Base-by-base conservation (phyloP, 1,140 invertebrate genomes). In the Pogonomyrmex barbatus region DNA sequence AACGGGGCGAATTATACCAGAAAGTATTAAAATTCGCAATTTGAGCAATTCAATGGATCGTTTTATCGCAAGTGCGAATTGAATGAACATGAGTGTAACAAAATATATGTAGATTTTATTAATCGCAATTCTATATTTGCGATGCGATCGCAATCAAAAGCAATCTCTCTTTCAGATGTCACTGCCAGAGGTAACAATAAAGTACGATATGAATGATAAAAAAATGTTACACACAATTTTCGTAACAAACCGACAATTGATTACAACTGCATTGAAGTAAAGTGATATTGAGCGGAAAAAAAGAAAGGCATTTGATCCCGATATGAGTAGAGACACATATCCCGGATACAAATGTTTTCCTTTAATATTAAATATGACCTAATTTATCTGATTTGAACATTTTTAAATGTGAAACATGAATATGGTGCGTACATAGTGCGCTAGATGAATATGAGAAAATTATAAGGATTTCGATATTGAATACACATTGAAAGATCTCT, bases 151-250 rank as follows among this genome's bases (percentile, higher is more conserved):
- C 33, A 54, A 81, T 47, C 30, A 71, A 71, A 10, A n/a, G 65
- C 39, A 56, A 56, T 56, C 78, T 71, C 75, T 6, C 4, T 58
- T 71, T 58, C 50, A 50, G 14, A 81, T 14, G 78, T 81, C 78
- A 81, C 50, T 54, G 65, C 50, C 78, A 81, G 78, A 81, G 47
- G 67, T 81, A 81, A 81, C 78, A 70, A 81, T 81, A 56, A 81
- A 81, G 42, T 81, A 24, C 78, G 17, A 71, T 67, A 67, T 39
- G 62, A 68, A 24, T 14, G 63, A 81, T 81, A 81, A 36, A 81
- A 81, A 81, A 81, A 52, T 52, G 78, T 50, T 81, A 81, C 78
- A 70, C 33, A 45, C 24, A 70, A 36, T 56, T 39, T 14, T 56
- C 39, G 36, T 33, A 54, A 70, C 77, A 54, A 79, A 54, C 65